These are phyloP conservation scores for Hyposoter dolosus DNA, from an alignment of 2,888 invertebrate genomes.

Conservation along the genomic window DNA sequence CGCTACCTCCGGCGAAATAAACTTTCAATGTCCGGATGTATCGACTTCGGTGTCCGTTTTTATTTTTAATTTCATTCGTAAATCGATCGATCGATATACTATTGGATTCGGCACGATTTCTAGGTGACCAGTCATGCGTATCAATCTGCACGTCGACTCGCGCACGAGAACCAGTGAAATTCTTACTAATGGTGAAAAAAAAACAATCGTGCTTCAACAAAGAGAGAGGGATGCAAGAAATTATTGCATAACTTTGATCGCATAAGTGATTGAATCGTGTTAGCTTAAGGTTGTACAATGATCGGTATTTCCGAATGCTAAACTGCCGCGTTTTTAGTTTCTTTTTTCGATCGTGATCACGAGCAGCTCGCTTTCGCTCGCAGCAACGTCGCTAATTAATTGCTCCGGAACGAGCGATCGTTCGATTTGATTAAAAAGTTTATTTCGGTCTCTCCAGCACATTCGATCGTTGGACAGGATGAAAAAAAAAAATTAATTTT, in stretches of 20 bases:
- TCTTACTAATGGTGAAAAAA: conserved; percentile 37
- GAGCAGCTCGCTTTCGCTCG: conserved; percentile 52
- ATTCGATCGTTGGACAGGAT: background rate
- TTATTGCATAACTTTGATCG: conserved; percentile 62
- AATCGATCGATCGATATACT: conserved; percentile 32
- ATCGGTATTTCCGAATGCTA: background rate
- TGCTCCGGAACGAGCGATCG: conserved; percentile 1
- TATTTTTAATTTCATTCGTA: conserved; percentile 25
- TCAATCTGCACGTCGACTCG: conserved; percentile 28
- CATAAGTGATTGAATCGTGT: conserved; percentile 55
- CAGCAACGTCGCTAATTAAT: conserved; percentile 44
- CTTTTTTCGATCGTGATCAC: background rate
- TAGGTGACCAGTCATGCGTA: conserved; percentile 61
- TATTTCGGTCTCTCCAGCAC: conserved; percentile 24
- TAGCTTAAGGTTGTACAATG: conserved; percentile 17
- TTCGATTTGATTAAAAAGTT: conserved; percentile 56
- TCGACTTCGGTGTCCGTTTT: conserved; percentile 19
- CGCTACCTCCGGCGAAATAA: conserved; percentile 55
- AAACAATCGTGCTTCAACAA: conserved; percentile 48
- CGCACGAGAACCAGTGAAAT: conserved; percentile 57
- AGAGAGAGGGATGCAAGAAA: conserved; percentile 54
- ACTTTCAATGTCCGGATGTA: conserved; percentile 48
- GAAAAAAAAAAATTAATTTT: background rate
- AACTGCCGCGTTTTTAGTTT: conserved; percentile 5
- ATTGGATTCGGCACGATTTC: conserved; percentile 65